Evolutionary conservation across 64 coral and sea anemone species (phyloP).

Genomic region (Stylophora pistillata): DNA sequence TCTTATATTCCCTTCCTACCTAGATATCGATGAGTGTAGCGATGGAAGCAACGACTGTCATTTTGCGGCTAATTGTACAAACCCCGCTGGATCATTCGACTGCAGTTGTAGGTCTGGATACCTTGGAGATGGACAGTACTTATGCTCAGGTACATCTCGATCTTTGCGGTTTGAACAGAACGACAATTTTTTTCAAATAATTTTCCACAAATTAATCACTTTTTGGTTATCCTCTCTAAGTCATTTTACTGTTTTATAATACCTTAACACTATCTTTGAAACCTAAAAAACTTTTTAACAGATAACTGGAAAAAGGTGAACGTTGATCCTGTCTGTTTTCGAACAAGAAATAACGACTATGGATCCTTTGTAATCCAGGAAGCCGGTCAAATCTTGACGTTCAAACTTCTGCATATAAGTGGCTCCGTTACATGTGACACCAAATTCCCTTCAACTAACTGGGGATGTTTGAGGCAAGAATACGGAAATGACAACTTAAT

Average conservation of each 20-base stretch:
- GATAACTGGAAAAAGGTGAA: conserved; percentile 13
- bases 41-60: background rate
- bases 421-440: background rate
- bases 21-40: background rate
- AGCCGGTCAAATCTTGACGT: background rate
- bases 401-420: background rate
- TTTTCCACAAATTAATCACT: too few relatives aligned
- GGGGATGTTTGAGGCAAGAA: background rate
- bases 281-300: background rate
- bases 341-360: background rate
- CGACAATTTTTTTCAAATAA: too few relatives aligned
- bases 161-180: too few relatives aligned
- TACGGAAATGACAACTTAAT: too few relatives aligned
- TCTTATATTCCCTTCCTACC: too few relatives aligned
- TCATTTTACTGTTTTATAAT: too few relatives aligned
- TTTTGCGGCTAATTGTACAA: background rate
- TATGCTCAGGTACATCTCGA: background rate
- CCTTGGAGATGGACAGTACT: background rate
- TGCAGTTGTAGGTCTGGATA: background rate
- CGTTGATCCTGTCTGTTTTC: background rate
- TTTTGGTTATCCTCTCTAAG: too few relatives aligned
- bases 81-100: background rate
- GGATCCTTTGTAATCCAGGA: background rate
- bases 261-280: too few relatives aligned
- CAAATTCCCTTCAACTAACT: background rate